phyloP scores from a whole-genome alignment of 2,888 invertebrate species.

The Steinernema carpocapsae region DNA sequence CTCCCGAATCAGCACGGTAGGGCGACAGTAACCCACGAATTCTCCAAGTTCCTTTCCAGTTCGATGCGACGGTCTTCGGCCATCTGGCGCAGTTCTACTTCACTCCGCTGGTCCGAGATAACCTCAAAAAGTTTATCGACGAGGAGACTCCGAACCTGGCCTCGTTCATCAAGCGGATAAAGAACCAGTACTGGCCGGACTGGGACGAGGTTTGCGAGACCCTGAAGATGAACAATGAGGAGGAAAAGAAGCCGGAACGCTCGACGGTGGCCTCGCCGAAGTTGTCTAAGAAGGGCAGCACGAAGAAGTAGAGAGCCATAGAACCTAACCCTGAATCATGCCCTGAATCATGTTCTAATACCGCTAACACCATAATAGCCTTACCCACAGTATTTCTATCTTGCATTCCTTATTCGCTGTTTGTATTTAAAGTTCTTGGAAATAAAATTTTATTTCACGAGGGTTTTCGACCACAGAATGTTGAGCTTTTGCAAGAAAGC shows the following conservation, averaged over 20 bases:
- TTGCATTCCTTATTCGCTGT: conserved; percentile 23
- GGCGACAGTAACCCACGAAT: neutral
- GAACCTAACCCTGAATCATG: neutral
- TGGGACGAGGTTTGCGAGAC: conserved; percentile 57
- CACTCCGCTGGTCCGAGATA: conserved; percentile 85
- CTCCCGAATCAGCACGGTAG: conserved; percentile 34
- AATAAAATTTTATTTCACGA: neutral
- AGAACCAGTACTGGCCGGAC: conserved; percentile 65
- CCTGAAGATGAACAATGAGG: conserved; percentile 46
- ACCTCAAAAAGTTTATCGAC: conserved; percentile 78
- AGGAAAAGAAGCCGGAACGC: conserved; percentile 20
- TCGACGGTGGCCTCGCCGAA: neutral
- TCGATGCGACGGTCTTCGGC: conserved; percentile 88
- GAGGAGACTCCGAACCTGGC: conserved; percentile 52
- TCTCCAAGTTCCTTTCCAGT: conserved; percentile 43
- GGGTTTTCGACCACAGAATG: neutral
- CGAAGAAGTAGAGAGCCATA: neutral
- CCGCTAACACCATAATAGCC: no score
- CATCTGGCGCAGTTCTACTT: conserved; percentile 89
- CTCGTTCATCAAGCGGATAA: conserved; percentile 55
- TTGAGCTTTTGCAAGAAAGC: neutral
- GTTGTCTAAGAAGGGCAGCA: neutral
- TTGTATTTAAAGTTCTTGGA: conserved; percentile 3
- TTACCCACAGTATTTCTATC: conserved; percentile 12
- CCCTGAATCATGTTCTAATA: neutral